A percentile compares a stretch with the other conserved stretches of the same genome.
phyloP scores from a whole-genome alignment of 1,140 invertebrate genomes.

The Scylla paramamosain region DNA sequence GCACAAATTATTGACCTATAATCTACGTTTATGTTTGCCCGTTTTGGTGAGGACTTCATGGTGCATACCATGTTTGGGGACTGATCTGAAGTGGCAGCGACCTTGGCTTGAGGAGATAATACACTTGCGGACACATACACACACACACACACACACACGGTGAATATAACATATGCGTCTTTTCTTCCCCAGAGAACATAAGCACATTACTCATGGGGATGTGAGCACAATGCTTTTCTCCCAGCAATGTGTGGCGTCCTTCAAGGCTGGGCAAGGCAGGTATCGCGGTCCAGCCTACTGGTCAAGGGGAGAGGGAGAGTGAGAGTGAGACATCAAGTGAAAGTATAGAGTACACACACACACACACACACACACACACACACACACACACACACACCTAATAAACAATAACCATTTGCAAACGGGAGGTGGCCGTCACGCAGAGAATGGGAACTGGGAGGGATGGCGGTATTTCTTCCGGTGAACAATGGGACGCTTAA shows the following conservation, averaged over 20 bases:
- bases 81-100: no score
- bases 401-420: background rate
- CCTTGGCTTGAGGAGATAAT: background rate
- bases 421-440: background rate
- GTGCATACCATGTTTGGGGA: no score
- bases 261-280: background rate
- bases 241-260: background rate
- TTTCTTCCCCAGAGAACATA: no score
- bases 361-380: conserved; percentile 42
- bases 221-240: no score
- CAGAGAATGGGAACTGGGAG: background rate
- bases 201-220: no score
- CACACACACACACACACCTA: conserved; percentile 12
- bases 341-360: conserved; percentile 9
- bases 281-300: background rate
- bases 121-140: background rate
- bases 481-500: conserved; percentile 10
- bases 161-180: no score
- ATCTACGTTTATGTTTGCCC: no score
- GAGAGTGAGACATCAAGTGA: background rate
- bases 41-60: no score
- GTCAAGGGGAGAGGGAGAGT: background rate
- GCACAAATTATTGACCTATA: no score
- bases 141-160: background rate
- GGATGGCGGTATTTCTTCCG: conserved; percentile 8